Conservation (phyloP, 2,113 vertebrate genomes). For the Daubentonia madagascariensis region DNA sequence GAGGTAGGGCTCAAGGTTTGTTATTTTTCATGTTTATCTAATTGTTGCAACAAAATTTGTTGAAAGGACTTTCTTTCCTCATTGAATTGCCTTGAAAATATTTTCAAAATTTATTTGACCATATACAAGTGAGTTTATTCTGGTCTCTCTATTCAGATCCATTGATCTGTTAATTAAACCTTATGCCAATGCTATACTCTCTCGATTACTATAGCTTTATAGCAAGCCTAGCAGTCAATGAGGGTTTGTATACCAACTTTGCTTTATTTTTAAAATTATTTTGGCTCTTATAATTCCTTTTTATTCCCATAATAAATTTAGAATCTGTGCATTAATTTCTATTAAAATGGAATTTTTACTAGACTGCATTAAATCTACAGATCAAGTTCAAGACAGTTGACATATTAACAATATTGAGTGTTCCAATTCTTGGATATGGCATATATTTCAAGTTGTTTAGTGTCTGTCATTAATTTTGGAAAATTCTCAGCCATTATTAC, state of each 20-base stretch:
- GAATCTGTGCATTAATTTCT: not conserved
- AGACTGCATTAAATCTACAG: not conserved
- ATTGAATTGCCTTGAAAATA: not conserved
- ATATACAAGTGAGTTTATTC: not conserved
- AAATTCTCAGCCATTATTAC: not conserved
- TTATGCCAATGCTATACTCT: not conserved
- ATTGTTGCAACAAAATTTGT: not conserved
- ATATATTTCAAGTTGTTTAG: not conserved
- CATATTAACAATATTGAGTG: not conserved
- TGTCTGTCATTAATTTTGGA: not conserved
- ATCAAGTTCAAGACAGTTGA: not conserved
- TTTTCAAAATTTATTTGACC: not conserved
- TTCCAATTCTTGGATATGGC: not conserved
- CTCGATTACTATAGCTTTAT: not conserved
- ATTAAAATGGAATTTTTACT: not conserved
- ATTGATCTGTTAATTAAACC: not conserved
- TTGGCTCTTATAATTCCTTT: not conserved
- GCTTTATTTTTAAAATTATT: not conserved
- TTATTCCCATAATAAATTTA: not conserved
- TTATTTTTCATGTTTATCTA: not conserved
- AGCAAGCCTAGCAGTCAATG: not conserved
- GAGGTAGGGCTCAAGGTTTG: not conserved
- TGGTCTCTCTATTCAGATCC: not conserved
- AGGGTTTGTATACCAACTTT: not conserved
- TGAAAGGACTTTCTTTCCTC: not conserved